Evolutionary conservation across 2,888 invertebrate species (phyloP).

Genomic region (Rutpela maculata): DNA sequence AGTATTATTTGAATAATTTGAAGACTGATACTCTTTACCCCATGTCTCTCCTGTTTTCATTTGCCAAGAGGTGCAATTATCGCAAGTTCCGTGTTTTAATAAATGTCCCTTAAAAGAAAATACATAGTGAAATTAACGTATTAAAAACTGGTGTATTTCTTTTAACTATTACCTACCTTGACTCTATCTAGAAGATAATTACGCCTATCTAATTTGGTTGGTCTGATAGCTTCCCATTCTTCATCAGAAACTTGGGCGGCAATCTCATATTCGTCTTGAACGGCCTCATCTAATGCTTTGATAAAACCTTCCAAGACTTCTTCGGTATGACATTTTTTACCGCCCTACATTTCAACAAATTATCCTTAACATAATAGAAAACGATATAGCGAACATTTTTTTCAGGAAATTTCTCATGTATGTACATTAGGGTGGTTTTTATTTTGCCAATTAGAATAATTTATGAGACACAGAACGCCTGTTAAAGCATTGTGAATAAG

Average conservation of each 20-base stretch:
- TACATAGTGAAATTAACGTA: neutral
- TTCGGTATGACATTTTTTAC: slow-evolving; percentile 81
- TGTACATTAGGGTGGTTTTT: too few relatives aligned
- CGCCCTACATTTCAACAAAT: slow-evolving; percentile 74
- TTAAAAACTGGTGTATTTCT: neutral
- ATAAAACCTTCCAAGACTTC: slow-evolving; percentile 82
- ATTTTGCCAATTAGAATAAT: too few relatives aligned
- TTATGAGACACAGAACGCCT: too few relatives aligned
- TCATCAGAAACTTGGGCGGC: slow-evolving; percentile 87
- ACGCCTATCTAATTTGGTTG: slow-evolving; percentile 81
- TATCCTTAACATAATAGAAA: too few relatives aligned
- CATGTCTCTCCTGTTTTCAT: slow-evolving; percentile 78
- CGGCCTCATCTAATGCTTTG: slow-evolving; percentile 81
- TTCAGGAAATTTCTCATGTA: too few relatives aligned
- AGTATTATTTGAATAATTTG: slow-evolving; percentile 45
- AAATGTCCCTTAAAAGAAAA: slow-evolving; percentile 68
- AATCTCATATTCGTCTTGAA: slow-evolving; percentile 83
- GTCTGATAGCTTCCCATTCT: slow-evolving; percentile 89
- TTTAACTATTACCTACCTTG: slow-evolving; percentile 75
- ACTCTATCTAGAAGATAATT: slow-evolving; percentile 80
- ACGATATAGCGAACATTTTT: too few relatives aligned
- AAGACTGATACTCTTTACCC: slow-evolving; percentile 72
- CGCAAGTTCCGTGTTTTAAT: slow-evolving; percentile 72
- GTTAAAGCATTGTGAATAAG: too few relatives aligned
- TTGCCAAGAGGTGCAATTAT: slow-evolving; percentile 78